Percentiles rank a stretch among this genome's conserved stretches.
These are phyloP conservation scores for Xiphorhynchus elegans DNA, from an alignment of 2,113 vertebrate genomes.

Conservation along the genomic window DNA sequence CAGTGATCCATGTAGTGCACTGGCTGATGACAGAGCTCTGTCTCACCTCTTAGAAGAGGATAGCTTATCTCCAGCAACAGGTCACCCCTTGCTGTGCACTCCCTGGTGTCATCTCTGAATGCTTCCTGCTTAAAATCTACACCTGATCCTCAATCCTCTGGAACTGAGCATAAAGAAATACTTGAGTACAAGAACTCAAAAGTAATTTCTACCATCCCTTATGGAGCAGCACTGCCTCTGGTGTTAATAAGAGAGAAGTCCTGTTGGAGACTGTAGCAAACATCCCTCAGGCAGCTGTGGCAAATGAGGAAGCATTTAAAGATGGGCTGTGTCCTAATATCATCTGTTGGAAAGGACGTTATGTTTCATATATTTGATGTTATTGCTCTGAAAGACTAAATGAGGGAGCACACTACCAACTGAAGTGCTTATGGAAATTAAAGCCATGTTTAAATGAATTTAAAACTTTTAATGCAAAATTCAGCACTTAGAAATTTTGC, in stretches of 20 bases:
- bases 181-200: background rate
- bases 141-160: background rate
- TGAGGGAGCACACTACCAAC: background rate
- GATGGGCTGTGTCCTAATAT: background rate
- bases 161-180: background rate
- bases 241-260: background rate
- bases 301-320: constrained; percentile 1
- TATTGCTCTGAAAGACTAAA: constrained; percentile 12
- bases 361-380: background rate
- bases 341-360: background rate
- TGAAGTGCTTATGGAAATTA: constrained; percentile 26
- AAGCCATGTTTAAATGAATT: constrained; percentile 29
- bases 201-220: background rate
- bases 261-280: background rate
- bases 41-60: background rate
- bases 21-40: background rate
- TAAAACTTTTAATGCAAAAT: constrained; percentile 41
- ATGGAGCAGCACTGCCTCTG: background rate
- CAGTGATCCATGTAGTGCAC: background rate
- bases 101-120: background rate
- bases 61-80: background rate
- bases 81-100: background rate
- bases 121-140: background rate
- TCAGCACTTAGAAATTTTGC: constrained; percentile 36
- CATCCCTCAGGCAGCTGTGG: background rate